Percentiles rank a stretch among this genome's conserved stretches.
These are phyloP conservation scores for Phyllotreta striolata DNA, from an alignment of 2,888 invertebrate species.

Conservation along the genomic window DNA sequence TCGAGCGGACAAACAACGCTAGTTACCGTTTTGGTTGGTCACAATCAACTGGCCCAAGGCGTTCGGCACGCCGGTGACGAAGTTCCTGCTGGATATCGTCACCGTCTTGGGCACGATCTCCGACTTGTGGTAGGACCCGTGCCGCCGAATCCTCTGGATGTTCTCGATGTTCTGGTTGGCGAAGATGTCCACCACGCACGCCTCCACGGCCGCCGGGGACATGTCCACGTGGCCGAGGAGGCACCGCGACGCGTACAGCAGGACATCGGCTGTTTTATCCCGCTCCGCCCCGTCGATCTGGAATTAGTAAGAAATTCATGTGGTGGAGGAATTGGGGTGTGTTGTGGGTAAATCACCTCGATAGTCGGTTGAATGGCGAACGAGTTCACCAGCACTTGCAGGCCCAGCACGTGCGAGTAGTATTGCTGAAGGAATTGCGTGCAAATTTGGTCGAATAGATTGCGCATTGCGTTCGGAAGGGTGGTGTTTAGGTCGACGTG, in stretches of 20 bases:
- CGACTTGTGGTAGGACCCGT: constrained; percentile 54
- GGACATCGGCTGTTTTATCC: constrained; percentile 57
- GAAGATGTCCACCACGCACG: constrained; percentile 57
- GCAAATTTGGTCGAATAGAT: constrained; percentile 71
- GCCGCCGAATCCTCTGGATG: constrained; percentile 52
- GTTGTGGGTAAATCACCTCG: constrained; percentile 46
- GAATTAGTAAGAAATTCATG: constrained; percentile 16
- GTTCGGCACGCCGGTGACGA: constrained; percentile 57
- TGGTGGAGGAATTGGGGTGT: not conserved
- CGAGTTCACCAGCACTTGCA: constrained; percentile 83
- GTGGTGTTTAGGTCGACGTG: constrained; percentile 67
- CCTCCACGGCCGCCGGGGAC: constrained; percentile 60
- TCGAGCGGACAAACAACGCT: not conserved
- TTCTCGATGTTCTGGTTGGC: constrained; percentile 57
- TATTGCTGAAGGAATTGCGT: constrained; percentile 81
- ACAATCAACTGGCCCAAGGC: constrained; percentile 58
- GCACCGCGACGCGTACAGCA: constrained; percentile 58
- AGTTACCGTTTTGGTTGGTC: constrained; percentile 55
- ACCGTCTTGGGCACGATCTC: constrained; percentile 54
- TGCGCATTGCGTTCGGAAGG: constrained; percentile 51
- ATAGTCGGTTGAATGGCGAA: constrained; percentile 64
- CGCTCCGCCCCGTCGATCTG: constrained; percentile 43
- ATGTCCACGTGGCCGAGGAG: constrained; percentile 62
- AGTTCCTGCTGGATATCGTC: constrained; percentile 53
- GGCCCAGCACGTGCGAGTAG: constrained; percentile 78